These are phyloP conservation scores for Trogon melanurus DNA, from an alignment of 2,113 vertebrate species.

Conservation along the genomic window DNA sequence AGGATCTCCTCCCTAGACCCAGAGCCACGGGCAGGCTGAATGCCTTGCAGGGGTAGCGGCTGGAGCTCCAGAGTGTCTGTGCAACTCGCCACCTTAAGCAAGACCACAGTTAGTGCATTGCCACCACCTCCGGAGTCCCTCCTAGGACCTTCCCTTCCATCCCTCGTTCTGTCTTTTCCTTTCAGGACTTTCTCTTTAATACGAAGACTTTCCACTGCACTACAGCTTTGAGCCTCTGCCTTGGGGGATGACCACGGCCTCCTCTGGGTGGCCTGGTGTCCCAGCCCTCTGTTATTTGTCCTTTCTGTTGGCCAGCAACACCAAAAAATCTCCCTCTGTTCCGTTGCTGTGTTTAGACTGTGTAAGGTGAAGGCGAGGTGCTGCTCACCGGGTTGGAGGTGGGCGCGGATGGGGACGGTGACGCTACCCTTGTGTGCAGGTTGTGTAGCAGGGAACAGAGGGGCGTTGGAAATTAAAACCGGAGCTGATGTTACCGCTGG, in stretches of 20 bases:
- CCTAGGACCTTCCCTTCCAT: neutral
- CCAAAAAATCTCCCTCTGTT: neutral
- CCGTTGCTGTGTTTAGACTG: neutral
- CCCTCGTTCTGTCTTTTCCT: neutral
- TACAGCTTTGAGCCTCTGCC: conserved; percentile 19
- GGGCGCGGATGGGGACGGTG: neutral
- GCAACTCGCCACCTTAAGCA: neutral
- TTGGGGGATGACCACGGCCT: neutral
- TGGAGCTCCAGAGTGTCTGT: neutral
- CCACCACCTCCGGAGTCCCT: neutral
- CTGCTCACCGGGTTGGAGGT: fast-evolving
- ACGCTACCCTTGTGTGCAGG: too few species aligned
- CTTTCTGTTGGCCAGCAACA: neutral
- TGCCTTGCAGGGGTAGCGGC: neutral
- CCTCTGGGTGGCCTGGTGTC: neutral
- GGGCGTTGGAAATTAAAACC: neutral
- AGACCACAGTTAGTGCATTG: neutral
- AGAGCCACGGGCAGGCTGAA: fast-evolving
- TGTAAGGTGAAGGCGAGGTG: neutral
- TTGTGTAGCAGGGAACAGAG: neutral
- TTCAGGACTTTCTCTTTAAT: conserved; percentile 9
- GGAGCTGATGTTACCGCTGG: neutral
- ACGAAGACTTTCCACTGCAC: conserved; percentile 1
- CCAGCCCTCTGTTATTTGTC: neutral
- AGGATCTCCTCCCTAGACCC: neutral